These are phyloP conservation scores for Apodemus speciosus DNA, from an alignment of 2,113 vertebrate genomes.

Conservation along the genomic window DNA sequence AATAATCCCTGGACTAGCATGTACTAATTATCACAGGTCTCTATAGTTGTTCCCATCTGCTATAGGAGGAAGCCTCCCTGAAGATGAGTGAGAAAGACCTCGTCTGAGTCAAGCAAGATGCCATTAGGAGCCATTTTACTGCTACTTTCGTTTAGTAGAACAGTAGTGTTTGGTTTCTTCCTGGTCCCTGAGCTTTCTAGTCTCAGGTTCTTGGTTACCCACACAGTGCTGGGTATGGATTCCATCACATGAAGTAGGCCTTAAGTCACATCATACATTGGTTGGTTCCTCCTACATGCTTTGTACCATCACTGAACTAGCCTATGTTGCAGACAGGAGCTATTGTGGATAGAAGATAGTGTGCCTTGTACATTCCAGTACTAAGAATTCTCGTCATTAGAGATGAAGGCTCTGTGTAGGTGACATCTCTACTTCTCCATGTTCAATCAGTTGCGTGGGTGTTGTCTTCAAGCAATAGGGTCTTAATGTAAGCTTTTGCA, in stretches of 20 bases:
- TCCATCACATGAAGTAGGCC: not conserved
- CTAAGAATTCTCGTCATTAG: not conserved
- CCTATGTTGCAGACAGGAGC: not conserved
- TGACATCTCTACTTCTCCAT: not conserved
- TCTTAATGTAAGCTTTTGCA: not conserved
- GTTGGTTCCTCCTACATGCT: not conserved
- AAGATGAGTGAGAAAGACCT: not conserved
- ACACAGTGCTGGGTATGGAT: not conserved
- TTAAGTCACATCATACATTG: not conserved
- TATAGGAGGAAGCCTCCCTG: not conserved
- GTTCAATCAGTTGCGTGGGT: not conserved
- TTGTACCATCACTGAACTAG: not conserved
- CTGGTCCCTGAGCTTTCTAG: not conserved
- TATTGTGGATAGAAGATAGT: not conserved
- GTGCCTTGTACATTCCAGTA: not conserved
- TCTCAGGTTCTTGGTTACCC: not conserved
- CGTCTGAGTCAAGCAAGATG: not conserved
- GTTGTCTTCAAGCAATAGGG: not conserved
- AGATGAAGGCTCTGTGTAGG: not conserved
- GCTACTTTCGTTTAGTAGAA: not conserved
- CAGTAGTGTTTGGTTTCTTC: not conserved
- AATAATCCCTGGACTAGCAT: too few species aligned
- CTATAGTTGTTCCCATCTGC: not conserved
- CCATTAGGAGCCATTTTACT: not conserved
- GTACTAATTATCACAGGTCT: not conserved